Conservation (phyloP, 2,888 invertebrate species). For the Tenthredo notha region DNA sequence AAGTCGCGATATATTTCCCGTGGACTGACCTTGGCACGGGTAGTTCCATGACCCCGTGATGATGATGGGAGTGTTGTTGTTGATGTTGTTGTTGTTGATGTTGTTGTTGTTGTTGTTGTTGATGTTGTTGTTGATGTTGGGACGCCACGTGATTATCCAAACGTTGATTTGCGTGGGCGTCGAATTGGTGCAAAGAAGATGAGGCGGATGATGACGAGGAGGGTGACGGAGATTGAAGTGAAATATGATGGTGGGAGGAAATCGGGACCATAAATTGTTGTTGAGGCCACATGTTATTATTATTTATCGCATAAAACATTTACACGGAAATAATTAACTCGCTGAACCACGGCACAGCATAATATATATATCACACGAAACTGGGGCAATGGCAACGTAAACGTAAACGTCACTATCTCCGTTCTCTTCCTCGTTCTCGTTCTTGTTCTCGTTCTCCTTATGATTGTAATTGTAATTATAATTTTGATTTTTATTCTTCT, state of each 20-base stretch:
- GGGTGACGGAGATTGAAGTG: slow-evolving; percentile 54
- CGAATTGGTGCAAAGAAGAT: slow-evolving; percentile 48
- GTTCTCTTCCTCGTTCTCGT: background rate
- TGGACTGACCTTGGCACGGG: slow-evolving; percentile 59
- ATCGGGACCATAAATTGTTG: slow-evolving; percentile 64
- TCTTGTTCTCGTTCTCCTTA: background rate
- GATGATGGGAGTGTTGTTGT: slow-evolving; percentile 56
- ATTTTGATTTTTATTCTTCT: background rate
- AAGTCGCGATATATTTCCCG: background rate
- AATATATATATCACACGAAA: background rate
- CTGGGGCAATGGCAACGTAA: slow-evolving; percentile 10
- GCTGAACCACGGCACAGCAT: background rate
- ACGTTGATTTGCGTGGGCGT: slow-evolving; percentile 53
- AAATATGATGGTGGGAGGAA: slow-evolving; percentile 59
- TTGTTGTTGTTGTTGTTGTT: slow-evolving; percentile 53
- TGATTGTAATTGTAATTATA: background rate
- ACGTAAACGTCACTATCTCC: background rate
- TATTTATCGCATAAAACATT: slow-evolving; percentile 14
- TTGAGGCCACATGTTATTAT: slow-evolving; percentile 43
- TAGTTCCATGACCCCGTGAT: slow-evolving; percentile 60
- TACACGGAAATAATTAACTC: background rate
- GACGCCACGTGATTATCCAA: slow-evolving; percentile 55
- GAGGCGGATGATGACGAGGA: slow-evolving; percentile 59
- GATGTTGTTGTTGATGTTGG: slow-evolving; percentile 55
- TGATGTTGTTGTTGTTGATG: slow-evolving; percentile 57